phyloP scores from a whole-genome alignment of 2,113 vertebrate species.

The Phocoena phocoena region DNA sequence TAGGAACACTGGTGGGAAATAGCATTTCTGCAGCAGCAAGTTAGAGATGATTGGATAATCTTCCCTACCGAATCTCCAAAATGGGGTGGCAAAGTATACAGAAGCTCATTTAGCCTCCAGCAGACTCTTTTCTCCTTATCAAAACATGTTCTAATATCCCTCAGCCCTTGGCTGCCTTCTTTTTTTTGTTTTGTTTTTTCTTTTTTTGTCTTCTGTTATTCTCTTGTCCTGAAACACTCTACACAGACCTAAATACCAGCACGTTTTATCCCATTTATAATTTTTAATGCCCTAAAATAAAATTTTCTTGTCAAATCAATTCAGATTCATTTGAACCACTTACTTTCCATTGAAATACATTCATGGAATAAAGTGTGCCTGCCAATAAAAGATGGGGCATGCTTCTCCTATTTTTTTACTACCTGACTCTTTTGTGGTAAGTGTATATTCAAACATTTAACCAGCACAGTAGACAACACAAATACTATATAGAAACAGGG shows the following conservation, averaged over 20 bases:
- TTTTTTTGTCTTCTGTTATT: not conserved
- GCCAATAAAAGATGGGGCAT: not conserved
- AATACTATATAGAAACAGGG: not conserved
- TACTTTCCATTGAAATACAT: not conserved
- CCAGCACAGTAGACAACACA: not conserved
- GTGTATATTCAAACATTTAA: not conserved
- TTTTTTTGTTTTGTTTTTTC: not conserved
- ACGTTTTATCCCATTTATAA: not conserved
- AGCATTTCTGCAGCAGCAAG: not conserved
- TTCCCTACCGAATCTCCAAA: not conserved
- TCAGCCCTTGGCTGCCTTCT: not conserved
- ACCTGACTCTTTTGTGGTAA: not conserved
- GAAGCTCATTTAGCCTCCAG: not conserved
- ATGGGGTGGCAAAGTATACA: not conserved
- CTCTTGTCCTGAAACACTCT: not conserved
- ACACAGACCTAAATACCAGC: not conserved
- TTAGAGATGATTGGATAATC: not conserved
- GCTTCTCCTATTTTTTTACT: not conserved
- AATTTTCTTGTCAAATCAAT: not conserved
- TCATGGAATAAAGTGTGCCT: not conserved
- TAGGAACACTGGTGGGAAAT: not conserved
- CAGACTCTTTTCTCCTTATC: not conserved
- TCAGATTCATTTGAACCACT: not conserved
- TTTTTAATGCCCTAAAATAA: not conserved
- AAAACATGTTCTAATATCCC: not conserved